These are phyloP conservation scores for Cassiopea xamachana DNA, from an alignment of 30 jellyfish, hydroid and myxozoan genomes.

Conservation along the genomic window DNA sequence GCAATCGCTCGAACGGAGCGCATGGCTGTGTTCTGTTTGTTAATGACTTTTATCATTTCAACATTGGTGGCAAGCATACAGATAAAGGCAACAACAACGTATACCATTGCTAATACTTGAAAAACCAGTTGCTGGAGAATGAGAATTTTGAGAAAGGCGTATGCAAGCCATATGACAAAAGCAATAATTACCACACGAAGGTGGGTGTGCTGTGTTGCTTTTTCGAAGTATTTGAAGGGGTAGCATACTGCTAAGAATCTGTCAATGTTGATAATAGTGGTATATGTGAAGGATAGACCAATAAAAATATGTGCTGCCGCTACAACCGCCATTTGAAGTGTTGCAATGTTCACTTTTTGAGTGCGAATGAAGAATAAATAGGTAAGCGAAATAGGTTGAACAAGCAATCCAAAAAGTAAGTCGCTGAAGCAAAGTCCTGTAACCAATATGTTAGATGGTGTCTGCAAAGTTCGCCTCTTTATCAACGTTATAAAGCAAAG, in stretches of 20 bases:
- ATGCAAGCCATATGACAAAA: background rate
- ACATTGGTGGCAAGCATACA: conserved; percentile 16
- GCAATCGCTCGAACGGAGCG: background rate
- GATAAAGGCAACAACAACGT: background rate
- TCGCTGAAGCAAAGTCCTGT: conserved; percentile 58
- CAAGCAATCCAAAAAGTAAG: conserved; percentile 30
- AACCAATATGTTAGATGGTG: conserved; percentile 39
- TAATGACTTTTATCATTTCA: conserved; percentile 13
- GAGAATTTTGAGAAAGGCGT: background rate
- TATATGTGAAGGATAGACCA: conserved; percentile 57
- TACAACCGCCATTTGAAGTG: background rate
- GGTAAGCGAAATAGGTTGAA: conserved; percentile 28
- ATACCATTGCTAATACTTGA: background rate
- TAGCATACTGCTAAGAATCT: conserved; percentile 57
- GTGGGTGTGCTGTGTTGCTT: conserved; percentile 22
- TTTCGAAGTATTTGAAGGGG: conserved; percentile 12
- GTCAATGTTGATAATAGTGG: conserved; percentile 40
- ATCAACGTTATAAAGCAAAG: conserved; percentile 35
- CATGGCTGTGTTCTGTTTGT: conserved; percentile 10
- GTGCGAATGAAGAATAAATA: background rate
- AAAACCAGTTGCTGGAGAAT: background rate
- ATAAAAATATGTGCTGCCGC: background rate
- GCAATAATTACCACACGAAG: background rate
- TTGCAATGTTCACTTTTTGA: background rate
- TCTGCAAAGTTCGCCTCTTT: conserved; percentile 40